Conservation (phyloP, 2,797 vertebrate species). For the Melanotaenia boesemani region DNA sequence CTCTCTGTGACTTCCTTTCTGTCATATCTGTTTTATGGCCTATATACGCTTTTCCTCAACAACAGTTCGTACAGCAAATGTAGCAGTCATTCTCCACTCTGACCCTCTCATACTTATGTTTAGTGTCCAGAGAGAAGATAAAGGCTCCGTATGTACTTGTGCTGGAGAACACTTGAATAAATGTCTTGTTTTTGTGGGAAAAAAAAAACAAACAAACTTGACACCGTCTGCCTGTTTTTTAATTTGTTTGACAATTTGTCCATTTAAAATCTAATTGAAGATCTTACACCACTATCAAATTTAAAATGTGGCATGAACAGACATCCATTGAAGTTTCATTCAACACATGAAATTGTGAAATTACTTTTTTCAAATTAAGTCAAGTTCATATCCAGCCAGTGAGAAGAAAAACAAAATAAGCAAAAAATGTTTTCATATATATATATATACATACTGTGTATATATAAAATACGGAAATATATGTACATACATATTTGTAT, state of each 20-base stretch:
- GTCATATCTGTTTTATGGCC: slow-evolving; percentile 93
- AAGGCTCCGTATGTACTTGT: slow-evolving; percentile 97
- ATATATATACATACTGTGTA: too few species aligned
- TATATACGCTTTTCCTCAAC: slow-evolving; percentile 77
- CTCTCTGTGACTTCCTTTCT: slow-evolving; percentile 91
- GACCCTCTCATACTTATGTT: slow-evolving; percentile 83
- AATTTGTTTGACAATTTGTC: not conserved
- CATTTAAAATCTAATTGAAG: not conserved
- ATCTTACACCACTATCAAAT: not conserved
- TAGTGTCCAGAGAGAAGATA: slow-evolving; percentile 93
- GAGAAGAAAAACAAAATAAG: too few species aligned
- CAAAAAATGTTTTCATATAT: too few species aligned
- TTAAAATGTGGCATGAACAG: not conserved
- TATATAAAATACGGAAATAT: too few species aligned
- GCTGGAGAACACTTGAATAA: slow-evolving; percentile 99
- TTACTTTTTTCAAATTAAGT: not conserved
- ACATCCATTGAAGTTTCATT: not conserved
- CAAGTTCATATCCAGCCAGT: too few species aligned
- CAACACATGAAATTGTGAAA: not conserved
- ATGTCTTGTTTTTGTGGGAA: slow-evolving; percentile 99
- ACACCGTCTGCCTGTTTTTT: slow-evolving; percentile 41
- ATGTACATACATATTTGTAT: too few species aligned
- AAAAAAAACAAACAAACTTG: slow-evolving; percentile 45
- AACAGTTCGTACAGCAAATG: slow-evolving; percentile 96
- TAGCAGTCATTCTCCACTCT: slow-evolving; percentile 92